Base-by-base conservation (phyloP, 2,113 vertebrate species). In the Labeo catla region DNA sequence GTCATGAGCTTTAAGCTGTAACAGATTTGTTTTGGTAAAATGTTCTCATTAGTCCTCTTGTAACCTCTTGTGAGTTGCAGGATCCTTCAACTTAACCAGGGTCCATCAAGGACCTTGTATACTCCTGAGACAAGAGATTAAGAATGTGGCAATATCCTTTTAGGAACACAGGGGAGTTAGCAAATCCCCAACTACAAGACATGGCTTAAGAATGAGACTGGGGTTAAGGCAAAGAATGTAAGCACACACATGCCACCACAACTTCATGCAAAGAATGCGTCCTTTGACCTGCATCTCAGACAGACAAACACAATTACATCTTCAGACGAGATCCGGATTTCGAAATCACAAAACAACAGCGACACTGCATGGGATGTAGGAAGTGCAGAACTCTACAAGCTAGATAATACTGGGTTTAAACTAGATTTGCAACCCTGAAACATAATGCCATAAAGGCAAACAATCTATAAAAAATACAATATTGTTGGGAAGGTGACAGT, bases 111-210 rank as follows among this genome's bases (percentile, higher is more conserved):
- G 57, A 54, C 65, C 11, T 82, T 49, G 43, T 28, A 74, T 68
- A 81, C 59, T 61, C 77, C 21, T 16, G 12, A 87, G 72, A 86
- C 57, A 87, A 88, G n/a, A 74, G 84, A 81, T 86, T 80, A 76
- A 50, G 81, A 52, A 34, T 21, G 11, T 57, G 54, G 50, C 76
- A 85, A 86, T 57, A 76, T 74, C 61, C 77, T 84, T 88, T 82
- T 16, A 76, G n/a, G 28, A 57, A 54, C 39, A 49, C n/a, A 66
- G 70, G 70, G 45, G 52, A 28, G 49, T 87, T 63, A 43, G 49
- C 52, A 84, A 83, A 81, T 70, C 54, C 52, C 47, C 63, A 36
- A 23, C 45, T 52, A 84, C 50, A 72, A 76, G 78, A 87, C 81
- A 84, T 78, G 83, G 45, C 76, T 76, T 81, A 73, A 86, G 87